These are phyloP conservation scores for Drosophila quinaria DNA, from an alignment of 2,888 invertebrate species.

Conservation along the genomic window DNA sequence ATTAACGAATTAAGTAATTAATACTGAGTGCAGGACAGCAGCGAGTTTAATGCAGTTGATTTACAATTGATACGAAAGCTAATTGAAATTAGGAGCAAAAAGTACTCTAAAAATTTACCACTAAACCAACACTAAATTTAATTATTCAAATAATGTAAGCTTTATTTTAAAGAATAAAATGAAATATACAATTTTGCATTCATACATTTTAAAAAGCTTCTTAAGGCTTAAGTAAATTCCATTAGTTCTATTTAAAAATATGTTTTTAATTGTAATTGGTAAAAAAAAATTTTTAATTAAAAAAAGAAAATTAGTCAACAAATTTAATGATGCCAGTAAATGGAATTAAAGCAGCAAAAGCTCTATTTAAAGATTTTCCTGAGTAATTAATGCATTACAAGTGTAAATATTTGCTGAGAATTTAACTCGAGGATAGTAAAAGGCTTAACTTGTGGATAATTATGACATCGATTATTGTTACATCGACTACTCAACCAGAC, in stretches of 20 bases:
- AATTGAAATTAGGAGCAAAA: not conserved
- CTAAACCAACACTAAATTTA: too few species aligned
- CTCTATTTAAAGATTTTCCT: not conserved
- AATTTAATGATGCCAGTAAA: not conserved
- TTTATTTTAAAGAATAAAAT: too few species aligned
- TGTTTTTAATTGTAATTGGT: too few species aligned
- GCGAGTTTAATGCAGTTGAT: not conserved
- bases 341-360: not conserved
- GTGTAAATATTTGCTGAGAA: not conserved
- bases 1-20: slow-evolving; percentile 41
- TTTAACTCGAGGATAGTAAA: not conserved
- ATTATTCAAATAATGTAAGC: too few species aligned
- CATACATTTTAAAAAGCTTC: too few species aligned
- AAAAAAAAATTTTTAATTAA: too few species aligned
- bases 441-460: slow-evolving; percentile 7
- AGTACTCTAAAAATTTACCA: too few species aligned
- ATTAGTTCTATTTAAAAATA: too few species aligned
- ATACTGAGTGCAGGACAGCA: not conserved
- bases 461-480: slow-evolving; percentile 14
- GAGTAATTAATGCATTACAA: not conserved
- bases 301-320: too few species aligned
- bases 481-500: slow-evolving; percentile 22
- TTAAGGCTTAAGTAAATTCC: too few species aligned
- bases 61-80: not conserved
- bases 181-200: too few species aligned